phyloP scores from a whole-genome alignment of 2,888 invertebrate species.

The Creontiades dilutus region DNA sequence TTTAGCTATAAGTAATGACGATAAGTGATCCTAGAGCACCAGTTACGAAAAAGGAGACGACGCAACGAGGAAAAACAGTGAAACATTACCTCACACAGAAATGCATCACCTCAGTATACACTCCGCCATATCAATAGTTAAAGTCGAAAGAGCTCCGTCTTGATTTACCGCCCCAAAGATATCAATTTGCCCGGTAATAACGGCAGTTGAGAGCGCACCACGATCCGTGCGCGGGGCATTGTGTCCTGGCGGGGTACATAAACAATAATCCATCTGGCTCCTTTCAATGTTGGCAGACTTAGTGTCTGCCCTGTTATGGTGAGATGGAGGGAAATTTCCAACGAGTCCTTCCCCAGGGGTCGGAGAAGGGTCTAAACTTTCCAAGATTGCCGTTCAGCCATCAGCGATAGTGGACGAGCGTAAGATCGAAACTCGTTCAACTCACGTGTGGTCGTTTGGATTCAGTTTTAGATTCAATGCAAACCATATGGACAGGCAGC shows the following conservation, averaged over 20 bases:
- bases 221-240: not conserved
- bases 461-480: no score
- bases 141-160: not conserved
- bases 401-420: not conserved
- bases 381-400: not conserved
- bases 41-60: not conserved
- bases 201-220: constrained; percentile 18
- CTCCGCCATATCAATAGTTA: constrained; percentile 4
- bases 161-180: constrained; percentile 31
- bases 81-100: not conserved
- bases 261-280: constrained; percentile 53
- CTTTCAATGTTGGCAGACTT: constrained; percentile 43
- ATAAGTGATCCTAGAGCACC: not conserved
- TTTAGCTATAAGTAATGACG: not conserved
- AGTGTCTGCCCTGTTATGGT: constrained; percentile 22
- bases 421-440: not conserved
- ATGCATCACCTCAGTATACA: not conserved
- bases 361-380: not conserved
- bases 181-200: constrained; percentile 51
- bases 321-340: constrained; percentile 21
- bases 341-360: not conserved
- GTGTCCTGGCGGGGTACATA: constrained; percentile 26
- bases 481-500: no score
- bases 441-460: not conserved
- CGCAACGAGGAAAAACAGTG: not conserved